Evolutionary conservation across 2,888 invertebrate genomes (phyloP), one percentile per base, ranked within the genome.

Genomic region (Mechanitis mazaeus): DNA sequence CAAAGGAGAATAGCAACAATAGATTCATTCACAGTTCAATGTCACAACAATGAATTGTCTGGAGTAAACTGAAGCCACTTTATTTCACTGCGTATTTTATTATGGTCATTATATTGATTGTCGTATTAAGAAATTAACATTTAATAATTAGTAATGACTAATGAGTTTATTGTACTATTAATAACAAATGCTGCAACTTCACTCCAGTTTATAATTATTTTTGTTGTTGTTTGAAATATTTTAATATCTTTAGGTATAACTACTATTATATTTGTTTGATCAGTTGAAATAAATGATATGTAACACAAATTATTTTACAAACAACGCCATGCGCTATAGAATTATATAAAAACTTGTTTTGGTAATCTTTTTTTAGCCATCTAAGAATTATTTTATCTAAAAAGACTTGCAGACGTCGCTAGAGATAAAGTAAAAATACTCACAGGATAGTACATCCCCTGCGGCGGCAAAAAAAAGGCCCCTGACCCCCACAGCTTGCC

Each of bases 401-500:
- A 31, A 50, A 7, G 7, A 50, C 50, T 50, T 50, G 28, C 9
- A 50, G 50, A 28, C 28, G 9, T 50, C 50, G 28, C 50, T 31
- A 50, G 31, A 31, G 50, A 57, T 38, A 60, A 58, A 65, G 66
- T 59, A 61, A 61, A 65, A 69, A 82, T 88, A 95, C 96, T 96
- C 93, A 96, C 96, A 94, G 96, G 96, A 94, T 96, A 97, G 92
- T 96, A 96, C 94, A 96, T 96, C 94, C 96, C 96, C 95, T 96
- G 96, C 92, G 95, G 95, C 94, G 96, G 96, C 94, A 96, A 94
- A 92, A 96, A 96, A 93, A 95, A 96, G 91, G 96, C 95, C 93
- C 96, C 96, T 92, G 96, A 95, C 92, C 96, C 96, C 96, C 96
- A 97, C 96, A 97, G 96, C 94, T 96, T 96, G 96, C 94, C 94